These are phyloP conservation scores for Zaprionus ornatus DNA, from an alignment of 1,140 invertebrate species.

Conservation along the genomic window DNA sequence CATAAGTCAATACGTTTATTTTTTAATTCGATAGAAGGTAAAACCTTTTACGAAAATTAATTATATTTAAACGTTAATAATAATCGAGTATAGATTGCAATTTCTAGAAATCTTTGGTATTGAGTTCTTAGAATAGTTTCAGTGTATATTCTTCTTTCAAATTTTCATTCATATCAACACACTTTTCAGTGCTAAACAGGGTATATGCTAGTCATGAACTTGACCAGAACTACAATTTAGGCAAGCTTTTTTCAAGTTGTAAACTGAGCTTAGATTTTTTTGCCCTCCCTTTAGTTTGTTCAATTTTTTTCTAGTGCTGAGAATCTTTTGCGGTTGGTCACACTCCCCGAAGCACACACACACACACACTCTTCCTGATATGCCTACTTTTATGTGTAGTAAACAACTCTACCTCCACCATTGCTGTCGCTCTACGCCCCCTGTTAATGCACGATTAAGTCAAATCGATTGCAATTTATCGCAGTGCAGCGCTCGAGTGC, in stretches of 20 bases:
- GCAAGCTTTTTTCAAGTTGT: background rate
- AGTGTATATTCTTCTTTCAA: background rate
- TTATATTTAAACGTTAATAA: too few relatives aligned
- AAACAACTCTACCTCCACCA: background rate
- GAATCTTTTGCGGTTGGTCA: constrained; percentile 13
- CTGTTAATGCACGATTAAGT: constrained; percentile 1
- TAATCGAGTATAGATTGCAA: too few relatives aligned
- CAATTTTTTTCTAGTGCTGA: background rate
- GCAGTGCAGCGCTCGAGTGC: constrained; percentile 5
- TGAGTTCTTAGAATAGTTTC: too few relatives aligned
- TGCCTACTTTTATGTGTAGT: background rate
- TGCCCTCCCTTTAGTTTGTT: background rate
- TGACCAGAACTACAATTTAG: background rate
- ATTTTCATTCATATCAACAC: background rate
- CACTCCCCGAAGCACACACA: background rate
- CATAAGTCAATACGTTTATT: too few relatives aligned
- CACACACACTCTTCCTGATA: background rate
- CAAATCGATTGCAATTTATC: constrained; percentile 16
- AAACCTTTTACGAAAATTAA: too few relatives aligned
- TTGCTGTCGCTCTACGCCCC: background rate
- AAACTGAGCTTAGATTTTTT: background rate
- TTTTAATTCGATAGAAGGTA: too few relatives aligned
- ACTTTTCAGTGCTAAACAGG: background rate
- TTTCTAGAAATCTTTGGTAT: too few relatives aligned
- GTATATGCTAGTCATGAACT: background rate